Evolutionary conservation across 2,888 invertebrate genomes (phyloP).

Genomic region (Nemurella pictetii): DNA sequence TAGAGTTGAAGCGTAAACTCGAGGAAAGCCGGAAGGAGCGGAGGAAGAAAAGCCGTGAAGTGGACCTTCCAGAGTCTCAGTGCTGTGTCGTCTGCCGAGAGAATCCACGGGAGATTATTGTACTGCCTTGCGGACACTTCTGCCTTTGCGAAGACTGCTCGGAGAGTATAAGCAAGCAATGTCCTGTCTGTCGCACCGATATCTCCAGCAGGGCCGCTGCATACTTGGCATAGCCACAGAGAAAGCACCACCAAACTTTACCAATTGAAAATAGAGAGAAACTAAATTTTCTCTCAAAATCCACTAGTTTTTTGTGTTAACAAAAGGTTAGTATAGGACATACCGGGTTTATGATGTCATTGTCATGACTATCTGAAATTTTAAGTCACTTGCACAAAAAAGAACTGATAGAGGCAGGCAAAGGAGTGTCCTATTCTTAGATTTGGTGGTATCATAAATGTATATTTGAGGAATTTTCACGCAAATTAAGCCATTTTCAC

Average conservation of each 20-base stretch:
- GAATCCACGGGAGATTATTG: conserved; percentile 84
- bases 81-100: conserved; percentile 83
- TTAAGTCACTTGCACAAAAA: too few relatives aligned
- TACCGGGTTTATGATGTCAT: too few relatives aligned
- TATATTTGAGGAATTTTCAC: too few relatives aligned
- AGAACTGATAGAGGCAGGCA: too few relatives aligned
- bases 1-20: conserved; percentile 56
- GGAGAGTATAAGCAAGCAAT: conserved; percentile 67
- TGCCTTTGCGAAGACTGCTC: conserved; percentile 87
- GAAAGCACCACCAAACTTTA: background rate
- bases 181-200: conserved; percentile 77
- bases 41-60: conserved; percentile 30
- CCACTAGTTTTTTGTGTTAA: too few relatives aligned
- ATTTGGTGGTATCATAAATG: too few relatives aligned
- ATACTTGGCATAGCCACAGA: conserved; percentile 65
- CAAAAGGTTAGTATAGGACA: too few relatives aligned
- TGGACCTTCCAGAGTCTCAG: conserved; percentile 57
- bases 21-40: conserved; percentile 62
- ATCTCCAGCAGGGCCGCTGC: conserved; percentile 74
- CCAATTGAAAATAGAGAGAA: too few relatives aligned
- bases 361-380: too few relatives aligned
- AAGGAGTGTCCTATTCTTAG: too few relatives aligned
- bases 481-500: too few relatives aligned
- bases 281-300: too few relatives aligned
- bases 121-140: conserved; percentile 88